Evolutionary conservation across 1,140 invertebrate species (phyloP), one percentile per base, ranked within the genome.

Genomic region (Drosophila paulistorum): DNA sequence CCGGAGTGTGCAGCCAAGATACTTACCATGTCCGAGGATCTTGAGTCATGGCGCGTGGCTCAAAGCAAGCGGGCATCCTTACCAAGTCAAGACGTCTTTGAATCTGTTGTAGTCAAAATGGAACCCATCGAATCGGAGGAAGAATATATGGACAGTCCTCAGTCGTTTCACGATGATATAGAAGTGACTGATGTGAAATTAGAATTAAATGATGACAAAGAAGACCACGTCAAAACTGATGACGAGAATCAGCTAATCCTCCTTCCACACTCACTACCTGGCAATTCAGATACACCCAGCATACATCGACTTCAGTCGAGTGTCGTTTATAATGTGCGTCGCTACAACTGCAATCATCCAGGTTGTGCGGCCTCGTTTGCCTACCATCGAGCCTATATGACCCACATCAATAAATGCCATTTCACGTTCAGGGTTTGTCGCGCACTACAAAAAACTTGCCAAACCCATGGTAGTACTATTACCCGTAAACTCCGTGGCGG

Each of bases 11-110:
- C 33, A 26, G 33, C 4, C 14, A 59, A 59, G 17, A 35, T 59
- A 33, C 17, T 59, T 59, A 13, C 35, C 7, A 59, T 59, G 57
- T 59, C 10, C 33, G 33, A 59, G 33, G 35, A 35, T 37, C 33
- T 59, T 1, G 57, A 59, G 14, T 35, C 14, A 3, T 59, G 57
- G 57, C 57, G 57, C 5, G 57, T 4, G 33, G 57, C 57, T 20
- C 57, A 59, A 37, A 20, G 5, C 4, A 59, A 59, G 20, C 14
- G 14, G 9, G n/a, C 14, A 20, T 7, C 33, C 20, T 10, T 20
- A 35, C 17, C 55, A 14, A 51, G 1, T 3, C 9, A 23, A 51
- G 9, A 7, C 1, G 17, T 10, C 10, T 26, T 13, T 17, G 57
- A 37, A 59, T 39, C 33, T 17, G 57, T 37, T 7, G 7, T 20